phyloP scores from a whole-genome alignment of 2,888 invertebrate genomes.

The Melipona beecheii region DNA sequence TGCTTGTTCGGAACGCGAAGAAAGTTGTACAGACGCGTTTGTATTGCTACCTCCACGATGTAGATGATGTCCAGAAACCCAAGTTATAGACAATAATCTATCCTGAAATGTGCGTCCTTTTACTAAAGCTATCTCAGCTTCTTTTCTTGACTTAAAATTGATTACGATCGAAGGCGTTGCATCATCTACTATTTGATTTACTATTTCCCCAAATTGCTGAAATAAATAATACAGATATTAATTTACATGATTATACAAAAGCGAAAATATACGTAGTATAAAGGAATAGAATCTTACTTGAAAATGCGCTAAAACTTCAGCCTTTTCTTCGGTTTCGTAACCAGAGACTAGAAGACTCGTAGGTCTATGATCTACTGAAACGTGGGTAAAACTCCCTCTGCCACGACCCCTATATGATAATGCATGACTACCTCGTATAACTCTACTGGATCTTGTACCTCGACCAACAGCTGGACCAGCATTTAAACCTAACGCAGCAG shows the following conservation, averaged over 20 bases:
- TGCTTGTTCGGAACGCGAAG: slow-evolving; percentile 78
- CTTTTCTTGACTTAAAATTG: slow-evolving; percentile 90
- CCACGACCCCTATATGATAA: slow-evolving; percentile 77
- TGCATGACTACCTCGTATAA: slow-evolving; percentile 76
- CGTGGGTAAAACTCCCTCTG: slow-evolving; percentile 84
- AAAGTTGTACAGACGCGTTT: slow-evolving; percentile 71
- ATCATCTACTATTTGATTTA: slow-evolving; percentile 91
- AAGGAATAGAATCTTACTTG: slow-evolving; percentile 87
- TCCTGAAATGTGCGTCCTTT: slow-evolving; percentile 92
- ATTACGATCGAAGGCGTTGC: slow-evolving; percentile 91
- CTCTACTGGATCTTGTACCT: slow-evolving; percentile 74
- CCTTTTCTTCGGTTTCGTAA: slow-evolving; percentile 93
- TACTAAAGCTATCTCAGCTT: slow-evolving; percentile 91
- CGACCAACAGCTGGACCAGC: slow-evolving; percentile 69
- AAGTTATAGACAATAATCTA: slow-evolving; percentile 84
- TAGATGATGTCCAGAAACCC: slow-evolving; percentile 84
- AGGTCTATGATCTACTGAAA: slow-evolving; percentile 94
- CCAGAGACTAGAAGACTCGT: slow-evolving; percentile 94
- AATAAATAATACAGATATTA: slow-evolving; percentile 86
- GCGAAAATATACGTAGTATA: not conserved
- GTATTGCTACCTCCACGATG: slow-evolving; percentile 82
- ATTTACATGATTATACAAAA: not conserved
- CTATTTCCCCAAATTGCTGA: slow-evolving; percentile 94
- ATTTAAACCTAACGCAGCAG: slow-evolving; percentile 84
- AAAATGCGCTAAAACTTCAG: slow-evolving; percentile 92